These are phyloP conservation scores for Myotis davidii DNA, from an alignment of 2,113 vertebrate genomes.

Conservation along the genomic window DNA sequence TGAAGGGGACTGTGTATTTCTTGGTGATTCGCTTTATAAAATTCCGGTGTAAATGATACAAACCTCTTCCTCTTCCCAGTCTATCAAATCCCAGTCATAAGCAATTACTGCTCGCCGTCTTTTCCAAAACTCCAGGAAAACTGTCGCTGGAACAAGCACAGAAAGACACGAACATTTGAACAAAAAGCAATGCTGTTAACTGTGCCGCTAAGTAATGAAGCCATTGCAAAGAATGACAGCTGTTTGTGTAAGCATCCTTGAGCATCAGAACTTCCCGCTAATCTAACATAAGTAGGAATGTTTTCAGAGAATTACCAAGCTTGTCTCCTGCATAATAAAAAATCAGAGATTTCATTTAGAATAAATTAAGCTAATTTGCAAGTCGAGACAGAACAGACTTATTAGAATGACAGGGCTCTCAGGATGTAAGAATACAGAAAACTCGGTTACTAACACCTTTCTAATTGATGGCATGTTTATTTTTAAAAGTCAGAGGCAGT, in stretches of 20 bases:
- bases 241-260: background rate
- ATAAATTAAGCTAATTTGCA: slow-evolving; percentile 45
- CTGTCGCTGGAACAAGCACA: slow-evolving; percentile 89
- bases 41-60: slow-evolving; percentile 67
- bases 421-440: background rate
- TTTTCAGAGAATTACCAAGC: slow-evolving; percentile 28
- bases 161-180: slow-evolving; percentile 56
- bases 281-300: background rate
- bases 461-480: background rate
- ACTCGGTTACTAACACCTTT: background rate
- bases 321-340: background rate
- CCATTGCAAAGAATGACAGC: background rate
- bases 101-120: slow-evolving; percentile 94
- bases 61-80: slow-evolving; percentile 99
- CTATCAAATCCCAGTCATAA: slow-evolving; percentile 98
- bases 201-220: background rate
- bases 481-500: background rate
- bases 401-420: background rate
- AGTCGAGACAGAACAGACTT: background rate
- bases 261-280: background rate
- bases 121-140: slow-evolving; percentile 99
- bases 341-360: slow-evolving; percentile 34
- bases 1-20: background rate
- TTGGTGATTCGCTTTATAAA: background rate
- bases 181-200: background rate